Evolutionary conservation across 2,888 invertebrate species (phyloP).

Genomic region (Epinotia ramella): DNA sequence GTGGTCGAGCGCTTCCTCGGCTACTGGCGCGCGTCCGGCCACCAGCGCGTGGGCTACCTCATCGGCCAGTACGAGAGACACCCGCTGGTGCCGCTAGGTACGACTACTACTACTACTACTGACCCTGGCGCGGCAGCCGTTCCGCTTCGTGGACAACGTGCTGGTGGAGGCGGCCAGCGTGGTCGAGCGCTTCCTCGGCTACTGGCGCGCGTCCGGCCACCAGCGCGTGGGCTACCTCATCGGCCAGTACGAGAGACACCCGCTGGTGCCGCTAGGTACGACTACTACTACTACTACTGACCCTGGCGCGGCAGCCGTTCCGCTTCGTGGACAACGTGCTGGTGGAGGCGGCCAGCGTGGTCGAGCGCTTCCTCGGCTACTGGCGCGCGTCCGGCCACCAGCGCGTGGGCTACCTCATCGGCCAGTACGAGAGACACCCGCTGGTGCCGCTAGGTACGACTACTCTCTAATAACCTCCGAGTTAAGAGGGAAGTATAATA

Average conservation of each 20-base stretch:
- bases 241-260: conserved; percentile 96
- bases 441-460: conserved; percentile 93
- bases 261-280: conserved; percentile 94
- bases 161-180: conserved; percentile 97
- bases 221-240: conserved; percentile 93
- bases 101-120: conserved; percentile 38
- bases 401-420: conserved; percentile 96
- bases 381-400: conserved; percentile 98
- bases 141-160: conserved; percentile 98
- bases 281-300: conserved; percentile 2
- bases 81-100: conserved; percentile 94
- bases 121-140: conserved; percentile 86
- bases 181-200: conserved; percentile 98
- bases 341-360: conserved; percentile 97
- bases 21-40: conserved; percentile 97
- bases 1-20: conserved; percentile 98
- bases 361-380: conserved; percentile 98
- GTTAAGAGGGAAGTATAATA: no score
- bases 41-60: conserved; percentile 92
- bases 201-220: conserved; percentile 97
- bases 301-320: conserved; percentile 88
- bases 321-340: conserved; percentile 98
- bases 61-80: conserved; percentile 97
- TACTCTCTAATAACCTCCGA: not conserved
- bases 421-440: conserved; percentile 95